Evolutionary conservation across 2,888 invertebrate species (phyloP).

Genomic region (Orthosia gothica): DNA sequence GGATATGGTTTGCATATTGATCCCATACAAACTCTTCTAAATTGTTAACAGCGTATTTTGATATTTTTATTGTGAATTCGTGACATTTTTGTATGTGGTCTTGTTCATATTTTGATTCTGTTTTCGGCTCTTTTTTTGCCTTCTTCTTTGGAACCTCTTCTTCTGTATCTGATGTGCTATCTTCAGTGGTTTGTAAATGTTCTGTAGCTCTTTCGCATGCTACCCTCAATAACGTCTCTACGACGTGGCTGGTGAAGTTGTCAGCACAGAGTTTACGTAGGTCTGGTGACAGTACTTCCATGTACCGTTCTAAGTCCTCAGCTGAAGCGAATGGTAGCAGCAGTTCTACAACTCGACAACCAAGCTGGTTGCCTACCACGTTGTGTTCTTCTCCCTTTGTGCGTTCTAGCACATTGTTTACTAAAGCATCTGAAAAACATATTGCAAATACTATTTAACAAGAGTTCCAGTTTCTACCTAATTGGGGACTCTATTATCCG

Average conservation of each 20-base stretch:
- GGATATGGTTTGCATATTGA: conserved; percentile 94
- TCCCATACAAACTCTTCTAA: conserved; percentile 96
- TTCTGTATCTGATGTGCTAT: conserved; percentile 61
- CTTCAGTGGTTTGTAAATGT: conserved; percentile 73
- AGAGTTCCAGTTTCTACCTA: no score
- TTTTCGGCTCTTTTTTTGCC: conserved; percentile 71
- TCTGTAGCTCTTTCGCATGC: conserved; percentile 90
- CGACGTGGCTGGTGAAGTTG: conserved; percentile 95
- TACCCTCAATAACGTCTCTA: conserved; percentile 93
- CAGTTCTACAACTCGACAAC: conserved; percentile 95
- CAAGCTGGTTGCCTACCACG: conserved; percentile 95
- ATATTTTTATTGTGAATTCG: conserved; percentile 93
- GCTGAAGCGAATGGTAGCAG: conserved; percentile 93
- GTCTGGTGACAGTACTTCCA: conserved; percentile 92
- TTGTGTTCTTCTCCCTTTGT: conserved; percentile 94
- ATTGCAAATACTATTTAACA: no score
- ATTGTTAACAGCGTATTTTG: conserved; percentile 95
- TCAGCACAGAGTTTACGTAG: conserved; percentile 94
- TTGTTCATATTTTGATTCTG: conserved; percentile 79
- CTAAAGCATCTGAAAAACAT: conserved; percentile 91
- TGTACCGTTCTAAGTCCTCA: conserved; percentile 92
- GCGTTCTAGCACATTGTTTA: conserved; percentile 94
- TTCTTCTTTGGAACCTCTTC: conserved; percentile 79
- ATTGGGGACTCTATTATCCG: no score
- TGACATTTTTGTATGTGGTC: conserved; percentile 91